Conservation (phyloP, 2,888 invertebrate species). For the Andrena minutula region DNA sequence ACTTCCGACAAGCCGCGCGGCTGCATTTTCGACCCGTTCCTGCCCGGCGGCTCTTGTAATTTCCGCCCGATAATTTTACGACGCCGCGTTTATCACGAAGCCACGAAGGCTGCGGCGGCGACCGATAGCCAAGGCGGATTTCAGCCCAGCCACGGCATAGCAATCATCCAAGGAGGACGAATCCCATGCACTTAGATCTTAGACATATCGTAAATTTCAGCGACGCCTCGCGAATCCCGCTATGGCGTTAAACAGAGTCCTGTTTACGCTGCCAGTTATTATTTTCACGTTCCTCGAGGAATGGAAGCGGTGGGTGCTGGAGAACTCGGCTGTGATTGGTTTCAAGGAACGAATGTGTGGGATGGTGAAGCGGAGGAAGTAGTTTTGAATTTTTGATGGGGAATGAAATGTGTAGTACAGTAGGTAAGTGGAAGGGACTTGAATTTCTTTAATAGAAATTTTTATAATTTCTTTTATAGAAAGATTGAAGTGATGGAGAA, state of each 20-base stretch:
- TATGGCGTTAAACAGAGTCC: slow-evolving; percentile 18
- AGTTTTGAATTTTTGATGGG: too few relatives aligned
- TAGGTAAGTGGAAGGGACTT: too few relatives aligned
- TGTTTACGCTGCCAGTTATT: slow-evolving; percentile 36
- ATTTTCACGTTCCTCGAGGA: slow-evolving; percentile 23
- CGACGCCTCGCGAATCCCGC: neutral
- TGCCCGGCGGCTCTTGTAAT: slow-evolving; percentile 56
- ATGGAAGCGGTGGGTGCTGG: neutral
- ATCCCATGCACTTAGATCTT: neutral
- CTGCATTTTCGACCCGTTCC: slow-evolving; percentile 36
- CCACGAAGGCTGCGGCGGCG: slow-evolving; percentile 61
- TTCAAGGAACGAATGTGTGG: slow-evolving; percentile 11
- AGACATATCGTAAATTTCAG: slow-evolving; percentile 40
- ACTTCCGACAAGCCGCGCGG: slow-evolving; percentile 59
- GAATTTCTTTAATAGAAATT: too few relatives aligned
- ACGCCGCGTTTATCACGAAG: slow-evolving; percentile 59
- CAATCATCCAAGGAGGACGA: slow-evolving; percentile 38
- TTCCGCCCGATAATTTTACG: slow-evolving; percentile 68
- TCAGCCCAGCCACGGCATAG: slow-evolving; percentile 34
- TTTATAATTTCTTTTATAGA: too few relatives aligned
- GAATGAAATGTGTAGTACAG: too few relatives aligned
- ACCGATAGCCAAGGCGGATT: slow-evolving; percentile 52
- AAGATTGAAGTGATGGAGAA: too few relatives aligned
- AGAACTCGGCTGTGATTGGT: slow-evolving; percentile 14
- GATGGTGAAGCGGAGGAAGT: neutral